Conservation (phyloP, 1,140 invertebrate species). For the Metaphire vulgaris region DNA sequence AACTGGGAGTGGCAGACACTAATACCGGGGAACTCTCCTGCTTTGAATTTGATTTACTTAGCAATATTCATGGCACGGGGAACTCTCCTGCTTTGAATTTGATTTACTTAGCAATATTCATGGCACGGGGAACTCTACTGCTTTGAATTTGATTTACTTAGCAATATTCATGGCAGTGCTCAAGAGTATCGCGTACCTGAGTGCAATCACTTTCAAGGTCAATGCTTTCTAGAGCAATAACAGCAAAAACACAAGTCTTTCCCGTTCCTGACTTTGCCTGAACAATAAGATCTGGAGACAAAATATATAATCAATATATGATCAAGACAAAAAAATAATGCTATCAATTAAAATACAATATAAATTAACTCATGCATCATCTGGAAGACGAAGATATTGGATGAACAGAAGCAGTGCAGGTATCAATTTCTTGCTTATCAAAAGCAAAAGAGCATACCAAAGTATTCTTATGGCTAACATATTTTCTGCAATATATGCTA, state of each 20-base stretch:
- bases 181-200: conserved; percentile 45
- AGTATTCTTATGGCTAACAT: background rate
- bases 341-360: conserved; percentile 9
- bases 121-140: no score
- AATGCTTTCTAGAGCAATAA: conserved; percentile 69
- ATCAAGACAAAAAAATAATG: background rate
- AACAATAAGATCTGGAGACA: conserved; percentile 70
- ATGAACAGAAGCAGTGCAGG: background rate
- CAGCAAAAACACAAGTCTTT: conserved; percentile 88
- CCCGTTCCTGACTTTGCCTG: conserved; percentile 97
- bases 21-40: no score
- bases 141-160: no score
- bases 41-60: no score
- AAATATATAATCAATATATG: conserved; percentile 27
- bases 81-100: no score
- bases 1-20: no score
- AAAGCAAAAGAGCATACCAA: background rate
- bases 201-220: conserved; percentile 49
- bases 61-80: no score
- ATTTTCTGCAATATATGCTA: no score
- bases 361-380: background rate
- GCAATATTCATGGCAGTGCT: no score
- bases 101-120: no score
- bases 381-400: background rate
- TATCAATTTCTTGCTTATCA: background rate